A percentile compares a stretch with the other conserved stretches of the same genome.
These are phyloP conservation scores for Caenorhabditis inopinata DNA, from an alignment of 1,140 invertebrate genomes.

Conservation along the genomic window DNA sequence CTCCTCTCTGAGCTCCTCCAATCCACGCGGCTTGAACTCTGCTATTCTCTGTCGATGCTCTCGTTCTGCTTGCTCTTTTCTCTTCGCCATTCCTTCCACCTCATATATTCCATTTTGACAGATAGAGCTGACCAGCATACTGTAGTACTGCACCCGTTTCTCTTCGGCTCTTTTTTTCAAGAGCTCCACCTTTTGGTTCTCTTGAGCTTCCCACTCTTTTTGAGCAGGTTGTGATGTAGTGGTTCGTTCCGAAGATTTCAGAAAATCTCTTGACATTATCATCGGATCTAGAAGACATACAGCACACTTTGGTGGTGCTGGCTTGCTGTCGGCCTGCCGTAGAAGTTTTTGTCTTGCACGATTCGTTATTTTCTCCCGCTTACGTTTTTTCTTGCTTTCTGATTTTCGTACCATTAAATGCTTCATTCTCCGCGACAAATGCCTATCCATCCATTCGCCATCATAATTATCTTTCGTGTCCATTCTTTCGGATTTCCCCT, in stretches of 20 bases:
- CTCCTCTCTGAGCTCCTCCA: not conserved
- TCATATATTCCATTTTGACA: not conserved
- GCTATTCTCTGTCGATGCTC: not conserved
- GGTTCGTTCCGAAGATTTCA: too few relatives aligned
- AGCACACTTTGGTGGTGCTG: too few relatives aligned
- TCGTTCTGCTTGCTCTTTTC: not conserved
- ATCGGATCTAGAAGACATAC: too few relatives aligned
- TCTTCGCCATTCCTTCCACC: not conserved
- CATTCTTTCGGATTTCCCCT: not conserved
- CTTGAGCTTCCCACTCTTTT: not conserved
- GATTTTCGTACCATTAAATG: too few relatives aligned
- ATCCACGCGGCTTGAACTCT: not conserved
- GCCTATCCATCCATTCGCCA: not conserved
- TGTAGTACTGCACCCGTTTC: not conserved
- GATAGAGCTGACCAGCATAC: not conserved
- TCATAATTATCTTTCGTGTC: too few relatives aligned
- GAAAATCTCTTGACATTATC: too few relatives aligned
- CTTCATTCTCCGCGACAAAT: not conserved
- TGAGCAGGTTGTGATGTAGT: too few relatives aligned
- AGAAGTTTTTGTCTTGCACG: too few relatives aligned
- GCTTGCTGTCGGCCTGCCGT: too few relatives aligned
- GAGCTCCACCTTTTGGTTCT: not conserved
- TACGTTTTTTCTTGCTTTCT: too few relatives aligned
- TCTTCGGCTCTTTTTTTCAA: not conserved
- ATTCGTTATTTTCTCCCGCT: too few relatives aligned